phyloP scores from a whole-genome alignment of 2,113 vertebrate genomes.

The Paramormyrops kingsleyae region DNA sequence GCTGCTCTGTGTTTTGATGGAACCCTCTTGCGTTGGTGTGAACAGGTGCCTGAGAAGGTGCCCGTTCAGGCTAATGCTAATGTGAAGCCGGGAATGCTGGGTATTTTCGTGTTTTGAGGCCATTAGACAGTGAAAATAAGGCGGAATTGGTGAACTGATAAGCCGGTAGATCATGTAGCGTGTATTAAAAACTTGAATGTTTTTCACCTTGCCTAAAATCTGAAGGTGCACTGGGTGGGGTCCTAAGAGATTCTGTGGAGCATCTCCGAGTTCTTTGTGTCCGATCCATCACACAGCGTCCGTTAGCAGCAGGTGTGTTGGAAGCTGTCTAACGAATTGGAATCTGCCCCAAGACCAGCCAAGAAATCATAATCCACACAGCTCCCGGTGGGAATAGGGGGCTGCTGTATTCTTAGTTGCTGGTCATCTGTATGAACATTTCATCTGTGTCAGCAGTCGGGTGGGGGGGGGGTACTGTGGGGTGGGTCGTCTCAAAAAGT shows the following conservation, averaged over 20 bases:
- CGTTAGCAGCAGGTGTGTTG: neutral
- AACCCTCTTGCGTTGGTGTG: neutral
- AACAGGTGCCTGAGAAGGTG: neutral
- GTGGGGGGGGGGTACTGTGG: neutral
- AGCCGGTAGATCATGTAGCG: neutral
- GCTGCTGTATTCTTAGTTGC: neutral
- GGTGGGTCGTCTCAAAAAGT: neutral
- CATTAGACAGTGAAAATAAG: neutral
- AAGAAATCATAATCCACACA: neutral
- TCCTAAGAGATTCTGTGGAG: neutral
- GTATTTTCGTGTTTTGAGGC: neutral
- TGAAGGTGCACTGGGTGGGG: neutral
- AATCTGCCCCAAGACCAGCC: neutral
- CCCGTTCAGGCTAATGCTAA: neutral
- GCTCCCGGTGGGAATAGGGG: neutral
- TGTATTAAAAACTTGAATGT: neutral
- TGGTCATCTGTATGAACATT: constrained; percentile 2
- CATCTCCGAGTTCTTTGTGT: neutral
- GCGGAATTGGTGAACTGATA: neutral
- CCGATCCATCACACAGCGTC: neutral
- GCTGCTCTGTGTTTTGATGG: neutral
- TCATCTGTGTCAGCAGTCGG: neutral
- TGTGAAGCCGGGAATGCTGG: neutral
- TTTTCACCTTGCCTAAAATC: neutral
- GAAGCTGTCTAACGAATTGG: neutral